A percentile compares a stretch with the other conserved stretches of the same genome.
phyloP scores from a whole-genome alignment of 2,113 vertebrate genomes.

The Oxyruncus cristatus region DNA sequence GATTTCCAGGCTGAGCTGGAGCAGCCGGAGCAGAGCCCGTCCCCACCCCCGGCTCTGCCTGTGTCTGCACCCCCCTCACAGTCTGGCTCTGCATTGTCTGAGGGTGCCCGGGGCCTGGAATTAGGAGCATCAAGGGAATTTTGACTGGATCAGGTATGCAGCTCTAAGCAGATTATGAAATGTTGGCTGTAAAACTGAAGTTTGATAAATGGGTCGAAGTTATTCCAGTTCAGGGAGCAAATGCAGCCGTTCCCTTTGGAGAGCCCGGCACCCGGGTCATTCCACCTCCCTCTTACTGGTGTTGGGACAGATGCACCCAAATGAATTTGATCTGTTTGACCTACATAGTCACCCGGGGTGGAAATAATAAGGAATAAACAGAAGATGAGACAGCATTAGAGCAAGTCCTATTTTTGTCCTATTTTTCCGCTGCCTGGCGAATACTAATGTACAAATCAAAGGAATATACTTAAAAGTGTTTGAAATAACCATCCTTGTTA shows the following conservation, averaged over 20 bases:
- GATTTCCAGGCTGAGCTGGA: not conserved
- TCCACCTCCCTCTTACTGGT: not conserved
- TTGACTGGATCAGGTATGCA: not conserved
- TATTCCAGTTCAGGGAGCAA: not conserved
- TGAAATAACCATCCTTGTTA: not conserved
- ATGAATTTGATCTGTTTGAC: not conserved
- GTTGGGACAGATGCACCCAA: not conserved
- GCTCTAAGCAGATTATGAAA: not conserved
- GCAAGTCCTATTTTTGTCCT: not conserved
- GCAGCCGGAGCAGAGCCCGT: accelerated
- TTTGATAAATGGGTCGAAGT: not conserved
- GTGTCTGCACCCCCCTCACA: accelerated
- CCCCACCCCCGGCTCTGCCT: not conserved
- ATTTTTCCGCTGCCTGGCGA: not conserved
- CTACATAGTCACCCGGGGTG: not conserved
- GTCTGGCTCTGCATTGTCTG: not conserved
- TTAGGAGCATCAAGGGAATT: not conserved
- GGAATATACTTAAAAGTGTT: not conserved
- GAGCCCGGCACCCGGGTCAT: not conserved
- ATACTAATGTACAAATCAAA: slow-evolving; percentile 48
- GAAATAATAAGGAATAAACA: not conserved
- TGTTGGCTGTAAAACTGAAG: not conserved
- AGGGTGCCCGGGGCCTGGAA: not conserved
- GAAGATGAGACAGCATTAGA: not conserved
- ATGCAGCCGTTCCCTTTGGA: not conserved